A percentile compares a stretch with the other conserved stretches of the same genome.
Conservation (phyloP, 2,888 invertebrate species). For the Siphonodentalium dalli region DNA sequence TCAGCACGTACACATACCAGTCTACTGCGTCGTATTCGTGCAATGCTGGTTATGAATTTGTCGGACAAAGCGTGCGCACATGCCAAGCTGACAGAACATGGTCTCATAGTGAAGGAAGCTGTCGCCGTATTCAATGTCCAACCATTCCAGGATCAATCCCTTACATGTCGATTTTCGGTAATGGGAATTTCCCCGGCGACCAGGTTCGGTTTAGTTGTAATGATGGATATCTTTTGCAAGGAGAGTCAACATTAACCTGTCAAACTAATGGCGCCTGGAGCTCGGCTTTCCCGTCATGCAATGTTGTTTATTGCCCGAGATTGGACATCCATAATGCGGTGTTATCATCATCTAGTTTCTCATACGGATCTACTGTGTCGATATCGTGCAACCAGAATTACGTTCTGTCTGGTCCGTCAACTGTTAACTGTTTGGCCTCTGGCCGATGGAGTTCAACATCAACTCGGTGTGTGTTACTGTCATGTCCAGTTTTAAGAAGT, state of each 20-base stretch:
- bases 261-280: constrained; percentile 39
- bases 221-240: constrained; percentile 65
- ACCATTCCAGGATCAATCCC: too few relatives aligned
- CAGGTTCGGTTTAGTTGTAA: constrained; percentile 36
- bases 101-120: constrained; percentile 37
- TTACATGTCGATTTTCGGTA: too few relatives aligned
- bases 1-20: constrained; percentile 24
- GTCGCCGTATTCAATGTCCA: constrained; percentile 39
- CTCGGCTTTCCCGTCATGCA: constrained; percentile 22
- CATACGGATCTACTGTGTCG: constrained; percentile 59
- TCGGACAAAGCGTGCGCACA: constrained; percentile 26
- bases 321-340: constrained; percentile 35
- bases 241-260: constrained; percentile 40
- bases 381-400: constrained; percentile 89
- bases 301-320: constrained; percentile 43
- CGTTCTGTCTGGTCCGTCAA: constrained; percentile 85
- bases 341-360: constrained; percentile 35
- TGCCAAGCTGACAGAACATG: constrained; percentile 40
- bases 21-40: constrained; percentile 32
- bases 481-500: constrained; percentile 32
- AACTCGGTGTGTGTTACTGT: constrained; percentile 43
- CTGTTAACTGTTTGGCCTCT: constrained; percentile 71
- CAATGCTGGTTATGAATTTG: constrained; percentile 36
- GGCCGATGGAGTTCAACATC: constrained; percentile 54
- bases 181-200: too few relatives aligned